phyloP scores from a whole-genome alignment of 2,797 vertebrate species.

The Epinephelus malabaricus region DNA sequence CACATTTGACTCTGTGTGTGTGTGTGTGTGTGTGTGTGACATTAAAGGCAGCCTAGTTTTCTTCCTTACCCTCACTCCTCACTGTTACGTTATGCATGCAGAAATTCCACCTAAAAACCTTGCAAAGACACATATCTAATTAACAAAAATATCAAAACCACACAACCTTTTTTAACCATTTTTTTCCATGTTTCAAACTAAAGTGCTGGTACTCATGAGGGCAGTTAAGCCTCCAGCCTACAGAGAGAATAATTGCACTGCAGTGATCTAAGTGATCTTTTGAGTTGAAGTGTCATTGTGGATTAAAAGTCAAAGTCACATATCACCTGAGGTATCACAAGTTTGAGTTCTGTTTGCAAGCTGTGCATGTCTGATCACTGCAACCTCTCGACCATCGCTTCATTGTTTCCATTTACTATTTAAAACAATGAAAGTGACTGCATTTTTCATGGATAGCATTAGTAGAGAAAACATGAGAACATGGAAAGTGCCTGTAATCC shows the following conservation, averaged over 20 bases:
- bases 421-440: background rate
- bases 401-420: background rate
- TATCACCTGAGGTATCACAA: slow-evolving; percentile 5
- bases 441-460: too few species aligned
- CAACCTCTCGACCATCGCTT: background rate
- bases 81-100: background rate
- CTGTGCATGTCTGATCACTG: too few species aligned
- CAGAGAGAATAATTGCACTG: slow-evolving; percentile 18
- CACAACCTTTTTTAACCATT: background rate
- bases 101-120: background rate
- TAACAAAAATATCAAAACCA: slow-evolving; percentile 31
- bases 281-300: background rate
- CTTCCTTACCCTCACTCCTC: background rate
- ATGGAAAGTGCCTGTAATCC: too few species aligned
- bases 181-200: background rate
- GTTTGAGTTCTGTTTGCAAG: background rate
- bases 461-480: too few species aligned
- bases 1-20: slow-evolving; percentile 17
- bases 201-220: background rate
- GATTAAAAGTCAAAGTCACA: slow-evolving; percentile 38
- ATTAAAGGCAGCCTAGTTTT: background rate
- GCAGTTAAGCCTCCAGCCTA: slow-evolving; percentile 11
- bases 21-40: slow-evolving; percentile 5
- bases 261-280: slow-evolving; percentile 10
- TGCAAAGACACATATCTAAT: background rate